Evolutionary conservation across 2,113 vertebrate genomes (phyloP).

Genomic region (Notiomystis cincta): DNA sequence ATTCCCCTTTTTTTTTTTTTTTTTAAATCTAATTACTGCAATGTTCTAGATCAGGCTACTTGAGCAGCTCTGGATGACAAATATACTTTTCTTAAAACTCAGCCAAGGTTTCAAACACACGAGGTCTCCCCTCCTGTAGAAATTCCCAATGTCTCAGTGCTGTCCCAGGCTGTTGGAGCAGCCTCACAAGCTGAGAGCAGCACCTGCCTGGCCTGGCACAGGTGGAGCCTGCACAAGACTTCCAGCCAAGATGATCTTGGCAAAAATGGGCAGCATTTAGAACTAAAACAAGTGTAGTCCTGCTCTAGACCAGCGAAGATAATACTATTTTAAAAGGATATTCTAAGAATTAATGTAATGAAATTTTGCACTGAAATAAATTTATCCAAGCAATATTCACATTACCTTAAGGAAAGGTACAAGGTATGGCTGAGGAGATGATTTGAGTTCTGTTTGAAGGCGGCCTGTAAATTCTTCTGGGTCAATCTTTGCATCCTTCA

Average conservation of each 20-base stretch:
- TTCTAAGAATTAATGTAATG: background rate
- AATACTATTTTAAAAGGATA: background rate
- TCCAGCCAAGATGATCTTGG: background rate
- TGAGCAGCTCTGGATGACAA: fast-evolving
- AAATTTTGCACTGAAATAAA: background rate
- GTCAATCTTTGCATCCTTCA: slow-evolving; percentile 87
- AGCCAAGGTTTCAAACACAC: background rate
- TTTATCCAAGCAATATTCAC: background rate
- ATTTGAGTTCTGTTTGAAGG: slow-evolving; percentile 86
- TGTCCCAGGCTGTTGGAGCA: background rate
- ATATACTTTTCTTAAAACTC: background rate
- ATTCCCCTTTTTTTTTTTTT: background rate
- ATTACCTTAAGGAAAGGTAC: slow-evolving; percentile 88
- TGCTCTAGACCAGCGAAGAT: background rate
- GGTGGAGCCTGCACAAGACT: fast-evolving
- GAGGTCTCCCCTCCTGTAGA: background rate
- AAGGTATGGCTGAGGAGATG: slow-evolving; percentile 88
- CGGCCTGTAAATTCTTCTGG: slow-evolving; percentile 88
- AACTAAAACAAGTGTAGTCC: background rate
- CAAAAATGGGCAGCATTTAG: background rate
- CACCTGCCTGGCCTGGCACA: background rate
- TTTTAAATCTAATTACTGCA: background rate
- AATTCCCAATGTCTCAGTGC: background rate
- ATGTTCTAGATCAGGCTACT: background rate
- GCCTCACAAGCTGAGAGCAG: background rate